Evolutionary conservation across 2,888 invertebrate genomes (phyloP).

Genomic region (Dryococelus australis): DNA sequence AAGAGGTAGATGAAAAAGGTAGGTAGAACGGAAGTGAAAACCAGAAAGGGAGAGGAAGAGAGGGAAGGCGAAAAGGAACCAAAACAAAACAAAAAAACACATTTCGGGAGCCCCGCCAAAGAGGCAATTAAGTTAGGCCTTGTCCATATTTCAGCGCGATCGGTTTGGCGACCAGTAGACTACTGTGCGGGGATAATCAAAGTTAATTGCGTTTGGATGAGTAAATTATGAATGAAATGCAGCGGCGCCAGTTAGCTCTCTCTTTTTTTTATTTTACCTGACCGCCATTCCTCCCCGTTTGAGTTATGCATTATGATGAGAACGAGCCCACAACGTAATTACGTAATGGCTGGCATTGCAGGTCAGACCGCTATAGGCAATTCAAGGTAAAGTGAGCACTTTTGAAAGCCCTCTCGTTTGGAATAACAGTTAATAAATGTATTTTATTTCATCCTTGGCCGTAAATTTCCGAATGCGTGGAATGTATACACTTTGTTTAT

Average conservation of each 20-base stretch:
- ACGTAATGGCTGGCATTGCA: background rate
- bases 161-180: background rate
- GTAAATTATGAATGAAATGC: constrained; percentile 3
- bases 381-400: too few species aligned
- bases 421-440: too few species aligned
- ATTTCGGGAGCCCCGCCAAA: background rate
- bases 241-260: background rate
- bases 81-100: too few species aligned
- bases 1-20: too few species aligned
- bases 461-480: too few species aligned
- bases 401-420: too few species aligned
- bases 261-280: background rate
- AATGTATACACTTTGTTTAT: too few species aligned
- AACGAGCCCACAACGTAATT: background rate
- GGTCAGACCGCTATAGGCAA: too few species aligned
- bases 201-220: background rate
- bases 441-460: too few species aligned
- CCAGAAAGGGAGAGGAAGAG: background rate
- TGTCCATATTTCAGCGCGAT: background rate
- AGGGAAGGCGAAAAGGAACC: background rate
- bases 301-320: background rate
- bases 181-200: background rate
- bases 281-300: background rate
- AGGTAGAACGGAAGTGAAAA: background rate
- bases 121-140: background rate